Evolutionary conservation across 2,888 invertebrate species (phyloP), one percentile per base, ranked within the genome.

Genomic region (Agrotis segetum): DNA sequence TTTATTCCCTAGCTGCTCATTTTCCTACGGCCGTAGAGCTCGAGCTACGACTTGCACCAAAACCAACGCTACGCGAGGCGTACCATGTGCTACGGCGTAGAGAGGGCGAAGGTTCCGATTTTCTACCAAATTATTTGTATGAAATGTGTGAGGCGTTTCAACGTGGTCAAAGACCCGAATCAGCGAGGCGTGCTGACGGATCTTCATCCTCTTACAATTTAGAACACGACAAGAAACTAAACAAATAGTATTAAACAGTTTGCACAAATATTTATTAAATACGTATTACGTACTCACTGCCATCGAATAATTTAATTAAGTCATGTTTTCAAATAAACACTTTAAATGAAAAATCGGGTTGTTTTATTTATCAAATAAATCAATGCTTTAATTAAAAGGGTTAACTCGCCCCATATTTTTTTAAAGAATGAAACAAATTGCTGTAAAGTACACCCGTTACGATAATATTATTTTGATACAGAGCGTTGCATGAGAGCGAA

Each of bases 61-160:
- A 95, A 86, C 96, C 96, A 52, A 94, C 94, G 78, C 88, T 96
- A 81, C 94, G 96, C 58, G 96, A 96, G 80, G 95, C 96, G 53
- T 96, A 96, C 84, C 92, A 93, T 61, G 87, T 95, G 84, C 92
- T 96, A 67, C 93, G 95, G 40, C 94, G 96, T 67, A 92, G 95
- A 82, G 96, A 96, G 83, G 95, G 95, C 64, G 95, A 95, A 72
- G 85, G 92, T 53, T 88, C 92, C 24, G 95, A 96, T 82, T 96
- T 94, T 85, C 88, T 96, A 74, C 96, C 96, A 63, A 96, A 96
- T 87, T 96, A 96, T 84, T 90, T 96, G 85, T 96, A 93, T 85
- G 96, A 96, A 87, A 96, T 96, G 96, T 96, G 96, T 80, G 96
- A 96, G 79, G 93, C 94, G 34, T 96, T 94, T 77, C 96, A 96